phyloP scores from a whole-genome alignment of 2,888 invertebrate genomes.

The Euclidia mi region DNA sequence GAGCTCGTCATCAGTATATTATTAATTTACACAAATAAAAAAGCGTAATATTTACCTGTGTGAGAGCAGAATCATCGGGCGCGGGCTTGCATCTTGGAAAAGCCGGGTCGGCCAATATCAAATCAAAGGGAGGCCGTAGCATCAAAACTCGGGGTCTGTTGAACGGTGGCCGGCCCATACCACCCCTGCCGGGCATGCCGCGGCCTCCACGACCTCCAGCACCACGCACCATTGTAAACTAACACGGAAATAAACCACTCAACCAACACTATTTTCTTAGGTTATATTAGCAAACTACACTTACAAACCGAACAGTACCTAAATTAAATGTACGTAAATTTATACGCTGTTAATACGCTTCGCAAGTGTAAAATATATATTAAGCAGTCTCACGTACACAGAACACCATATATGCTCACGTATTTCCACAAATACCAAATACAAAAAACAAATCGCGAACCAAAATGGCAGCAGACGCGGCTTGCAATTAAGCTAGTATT shows the following conservation, averaged over 20 bases:
- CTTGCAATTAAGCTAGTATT: no score
- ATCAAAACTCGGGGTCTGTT: constrained; percentile 82
- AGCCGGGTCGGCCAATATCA: constrained; percentile 96
- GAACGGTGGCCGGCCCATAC: constrained; percentile 88
- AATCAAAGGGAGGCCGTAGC: constrained; percentile 95
- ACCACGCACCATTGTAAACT: constrained; percentile 92
- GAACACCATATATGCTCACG: not conserved
- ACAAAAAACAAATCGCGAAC: no score
- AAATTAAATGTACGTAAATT: no score
- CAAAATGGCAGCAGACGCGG: constrained; percentile 34
- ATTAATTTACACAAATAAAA: no score
- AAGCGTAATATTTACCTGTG: constrained; percentile 91
- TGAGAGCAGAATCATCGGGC: constrained; percentile 95
- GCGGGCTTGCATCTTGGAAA: constrained; percentile 95
- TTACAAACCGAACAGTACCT: not conserved
- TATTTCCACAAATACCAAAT: not conserved
- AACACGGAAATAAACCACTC: no score
- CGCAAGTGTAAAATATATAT: not conserved
- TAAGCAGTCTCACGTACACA: no score
- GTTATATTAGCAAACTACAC: not conserved
- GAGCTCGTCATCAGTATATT: no score
- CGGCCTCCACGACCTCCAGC: constrained; percentile 92
- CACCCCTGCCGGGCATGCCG: constrained; percentile 91
- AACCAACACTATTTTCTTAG: no score
- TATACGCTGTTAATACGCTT: not conserved